Evolutionary conservation across 2,113 vertebrate genomes (phyloP).

Genomic region (Cervus canadensis): DNA sequence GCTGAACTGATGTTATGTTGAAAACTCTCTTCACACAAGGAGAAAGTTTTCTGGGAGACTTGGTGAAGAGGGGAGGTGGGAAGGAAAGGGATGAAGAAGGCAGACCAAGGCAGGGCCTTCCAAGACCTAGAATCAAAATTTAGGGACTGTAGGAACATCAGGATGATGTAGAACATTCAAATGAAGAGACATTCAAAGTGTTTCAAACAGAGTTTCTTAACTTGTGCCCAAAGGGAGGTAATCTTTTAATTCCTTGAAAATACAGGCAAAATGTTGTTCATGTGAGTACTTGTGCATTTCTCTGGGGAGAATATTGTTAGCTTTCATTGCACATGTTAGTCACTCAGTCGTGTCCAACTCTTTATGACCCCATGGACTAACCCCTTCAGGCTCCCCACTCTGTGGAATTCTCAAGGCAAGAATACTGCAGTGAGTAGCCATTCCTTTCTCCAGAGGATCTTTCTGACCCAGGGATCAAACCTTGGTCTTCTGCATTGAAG

Average conservation of each 20-base stretch:
- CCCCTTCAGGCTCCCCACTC: too few species aligned
- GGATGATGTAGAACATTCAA: neutral
- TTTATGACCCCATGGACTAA: too few species aligned
- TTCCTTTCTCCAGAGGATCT: too few species aligned
- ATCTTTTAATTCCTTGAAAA: neutral
- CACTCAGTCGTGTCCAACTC: too few species aligned
- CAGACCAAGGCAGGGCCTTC: rapidly evolving
- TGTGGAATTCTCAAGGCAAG: too few species aligned
- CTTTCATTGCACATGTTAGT: neutral
- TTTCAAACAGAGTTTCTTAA: neutral
- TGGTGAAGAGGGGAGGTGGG: neutral
- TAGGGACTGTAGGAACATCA: neutral
- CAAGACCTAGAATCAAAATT: neutral
- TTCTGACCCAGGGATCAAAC: too few species aligned
- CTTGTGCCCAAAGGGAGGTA: too few species aligned
- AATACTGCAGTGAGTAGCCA: too few species aligned
- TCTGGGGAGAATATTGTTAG: neutral
- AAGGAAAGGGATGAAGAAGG: neutral
- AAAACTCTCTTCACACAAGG: neutral
- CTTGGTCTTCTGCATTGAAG: too few species aligned
- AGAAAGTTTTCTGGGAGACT: neutral
- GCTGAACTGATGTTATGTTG: neutral
- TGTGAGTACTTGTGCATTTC: neutral
- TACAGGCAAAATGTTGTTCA: neutral
- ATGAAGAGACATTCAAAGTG: neutral